Conservation (phyloP, 1,140 invertebrate genomes). For the Bombus fervidus region DNA sequence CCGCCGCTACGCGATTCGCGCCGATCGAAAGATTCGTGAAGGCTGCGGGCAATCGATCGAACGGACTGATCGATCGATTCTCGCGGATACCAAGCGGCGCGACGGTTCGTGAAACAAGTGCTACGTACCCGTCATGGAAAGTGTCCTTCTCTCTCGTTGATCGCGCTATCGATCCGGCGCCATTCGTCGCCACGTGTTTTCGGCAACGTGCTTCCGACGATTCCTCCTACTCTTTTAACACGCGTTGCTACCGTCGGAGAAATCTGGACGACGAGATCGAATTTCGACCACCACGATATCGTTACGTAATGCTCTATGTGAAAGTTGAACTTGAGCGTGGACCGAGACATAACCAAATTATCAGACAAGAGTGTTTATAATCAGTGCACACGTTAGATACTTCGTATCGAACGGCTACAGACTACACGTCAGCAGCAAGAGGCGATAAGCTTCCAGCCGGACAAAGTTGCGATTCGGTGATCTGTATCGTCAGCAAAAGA, state of each 20-base stretch:
- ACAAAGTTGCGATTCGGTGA: conserved; percentile 61
- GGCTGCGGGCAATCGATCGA: background rate
- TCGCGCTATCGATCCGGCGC: conserved; percentile 44
- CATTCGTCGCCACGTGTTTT: conserved; percentile 59
- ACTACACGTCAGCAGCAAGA: conserved; percentile 66
- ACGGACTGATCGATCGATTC: conserved; percentile 12
- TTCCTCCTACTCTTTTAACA: background rate
- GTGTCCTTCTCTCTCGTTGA: conserved; percentile 36
- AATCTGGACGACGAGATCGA: background rate
- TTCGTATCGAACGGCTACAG: conserved; percentile 59
- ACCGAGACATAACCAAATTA: conserved; percentile 46
- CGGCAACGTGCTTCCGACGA: conserved; percentile 44
- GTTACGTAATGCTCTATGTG: background rate
- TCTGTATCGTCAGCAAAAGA: conserved; percentile 62
- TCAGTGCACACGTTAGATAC: conserved; percentile 65
- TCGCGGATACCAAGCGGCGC: background rate
- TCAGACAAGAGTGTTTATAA: conserved; percentile 64
- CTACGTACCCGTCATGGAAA: conserved; percentile 13
- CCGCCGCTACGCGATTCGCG: background rate
- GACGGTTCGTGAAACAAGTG: conserved; percentile 32
- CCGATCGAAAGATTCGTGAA: background rate
- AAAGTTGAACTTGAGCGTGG: conserved; percentile 35
- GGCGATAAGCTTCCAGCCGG: conserved; percentile 55
- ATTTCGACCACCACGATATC: background rate
- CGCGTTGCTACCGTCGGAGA: background rate